phyloP scores from a whole-genome alignment of 2,797 vertebrate species.

The Tamandua tetradactyla region DNA sequence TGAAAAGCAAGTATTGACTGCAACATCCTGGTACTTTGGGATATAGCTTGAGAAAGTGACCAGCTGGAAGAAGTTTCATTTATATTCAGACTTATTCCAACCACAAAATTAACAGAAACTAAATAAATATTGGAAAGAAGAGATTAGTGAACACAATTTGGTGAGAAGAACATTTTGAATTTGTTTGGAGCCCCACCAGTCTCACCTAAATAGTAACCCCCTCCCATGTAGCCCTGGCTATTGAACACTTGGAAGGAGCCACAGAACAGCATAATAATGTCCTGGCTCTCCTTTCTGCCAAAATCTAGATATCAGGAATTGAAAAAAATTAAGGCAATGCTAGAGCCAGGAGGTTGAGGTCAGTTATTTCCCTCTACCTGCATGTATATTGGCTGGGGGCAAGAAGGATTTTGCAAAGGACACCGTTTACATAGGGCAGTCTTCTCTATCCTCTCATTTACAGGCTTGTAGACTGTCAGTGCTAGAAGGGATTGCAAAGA shows the following conservation, averaged over 20 bases:
- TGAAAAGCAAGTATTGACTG: slow-evolving; percentile 42
- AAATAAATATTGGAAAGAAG: slow-evolving; percentile 75
- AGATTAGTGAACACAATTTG: slow-evolving; percentile 72
- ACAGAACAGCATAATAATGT: not conserved
- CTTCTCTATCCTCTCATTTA: not conserved
- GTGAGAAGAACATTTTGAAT: slow-evolving; percentile 45
- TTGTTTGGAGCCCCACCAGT: slow-evolving; percentile 71
- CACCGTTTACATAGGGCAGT: not conserved
- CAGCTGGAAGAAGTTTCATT: slow-evolving; percentile 41
- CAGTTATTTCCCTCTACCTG: not conserved
- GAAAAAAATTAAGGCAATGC: not conserved
- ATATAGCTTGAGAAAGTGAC: not conserved
- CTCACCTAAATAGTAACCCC: slow-evolving; percentile 45
- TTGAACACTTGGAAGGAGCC: not conserved
- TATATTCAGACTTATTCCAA: slow-evolving; percentile 74
- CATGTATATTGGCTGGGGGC: not conserved
- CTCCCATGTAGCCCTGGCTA: not conserved
- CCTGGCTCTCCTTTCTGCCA: not conserved
- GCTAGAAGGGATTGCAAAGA: not conserved
- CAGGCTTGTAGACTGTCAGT: not conserved
- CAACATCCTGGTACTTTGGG: not conserved
- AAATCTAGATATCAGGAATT: not conserved
- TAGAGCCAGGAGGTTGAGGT: not conserved
- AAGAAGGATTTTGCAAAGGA: not conserved
- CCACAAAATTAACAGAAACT: slow-evolving; percentile 69